Base-by-base conservation (phyloP, 2,888 invertebrate genomes). In the Tethea ocularis region DNA sequence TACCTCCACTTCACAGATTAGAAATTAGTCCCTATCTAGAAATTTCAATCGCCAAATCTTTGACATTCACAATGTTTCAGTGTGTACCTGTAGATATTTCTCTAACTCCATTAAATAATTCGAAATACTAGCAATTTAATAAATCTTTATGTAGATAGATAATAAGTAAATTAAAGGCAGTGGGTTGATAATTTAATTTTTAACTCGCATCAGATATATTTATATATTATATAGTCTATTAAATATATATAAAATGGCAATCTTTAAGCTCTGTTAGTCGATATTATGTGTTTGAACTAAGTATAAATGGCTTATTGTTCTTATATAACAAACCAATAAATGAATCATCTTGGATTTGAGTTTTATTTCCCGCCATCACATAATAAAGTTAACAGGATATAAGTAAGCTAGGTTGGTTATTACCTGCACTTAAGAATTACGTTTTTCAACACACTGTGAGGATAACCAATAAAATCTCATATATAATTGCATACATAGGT, bases 221-320 rank as follows among this genome's bases (percentile, higher is more conserved):
- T 46, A 46, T 46, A 46, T 46, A 46, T 46, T 46, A 46, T 46
- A 46, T 46, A 46, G 46, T 77, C 68, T 71, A 71, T 74, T 36
- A 72, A 77, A 72, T 75, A 77, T 66, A 65, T 78, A 69, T 74
- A 71, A 68, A 68, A 76, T 74, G 77, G 71, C 75, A 77, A 84
- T 83, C 79, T 88, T 86, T 80, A 72, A 86, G 77, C 82, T 86
- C 80, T 86, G 71, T 86, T 87, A 87, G 85, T 82, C 79, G 75
- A 75, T 75, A 76, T 75, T 77, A 82, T 73, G 79, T 82, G 82
- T 88, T 89, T 83, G 75, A 85, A 86, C 74, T 89, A 85, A 83
- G 80, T 87, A 81, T 87, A 77, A 79, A 87, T 86, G 85, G 91
- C 92, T 91, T 91, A 90, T 85, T 84, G 87, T 87, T 86, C 90